Conservation (phyloP, 2,888 invertebrate species). For the Cephalotes varians region DNA sequence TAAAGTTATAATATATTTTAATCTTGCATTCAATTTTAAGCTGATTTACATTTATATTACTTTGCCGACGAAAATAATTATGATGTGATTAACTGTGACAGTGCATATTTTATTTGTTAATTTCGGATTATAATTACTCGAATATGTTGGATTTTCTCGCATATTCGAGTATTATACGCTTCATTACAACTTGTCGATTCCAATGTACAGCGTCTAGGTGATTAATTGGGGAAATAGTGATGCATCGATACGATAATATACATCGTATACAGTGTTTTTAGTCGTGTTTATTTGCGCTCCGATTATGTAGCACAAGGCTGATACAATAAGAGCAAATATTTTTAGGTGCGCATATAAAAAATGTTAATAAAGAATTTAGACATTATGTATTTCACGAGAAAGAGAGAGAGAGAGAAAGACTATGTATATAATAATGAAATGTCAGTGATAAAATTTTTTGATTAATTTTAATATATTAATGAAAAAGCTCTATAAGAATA, state of each 20-base stretch:
- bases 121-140: not conserved
- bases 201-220: not conserved
- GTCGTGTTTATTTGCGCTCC: slow-evolving; percentile 26
- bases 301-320: slow-evolving; percentile 3
- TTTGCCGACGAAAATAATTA: not conserved
- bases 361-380: slow-evolving; percentile 3
- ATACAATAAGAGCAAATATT: slow-evolving; percentile 3
- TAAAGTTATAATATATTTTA: not conserved
- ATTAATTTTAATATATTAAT: slow-evolving; percentile 24
- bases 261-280: slow-evolving; percentile 13
- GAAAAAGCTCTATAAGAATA: not conserved
- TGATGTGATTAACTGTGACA: not conserved
- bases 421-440: not conserved
- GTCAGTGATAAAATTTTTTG: not conserved
- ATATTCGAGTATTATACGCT: not conserved
- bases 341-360: not conserved
- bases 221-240: slow-evolving; percentile 11
- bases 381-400: not conserved
- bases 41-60: not conserved
- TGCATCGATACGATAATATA: slow-evolving; percentile 2
- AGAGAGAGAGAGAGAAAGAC: too few species aligned
- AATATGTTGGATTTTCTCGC: not conserved
- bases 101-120: not conserved
- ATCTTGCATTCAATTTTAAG: not conserved
- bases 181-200: not conserved